A percentile compares a stretch with the other conserved stretches of the same genome.
These are phyloP conservation scores for Neodiprion fabricii DNA, from an alignment of 1,140 invertebrate genomes.

Conservation along the genomic window DNA sequence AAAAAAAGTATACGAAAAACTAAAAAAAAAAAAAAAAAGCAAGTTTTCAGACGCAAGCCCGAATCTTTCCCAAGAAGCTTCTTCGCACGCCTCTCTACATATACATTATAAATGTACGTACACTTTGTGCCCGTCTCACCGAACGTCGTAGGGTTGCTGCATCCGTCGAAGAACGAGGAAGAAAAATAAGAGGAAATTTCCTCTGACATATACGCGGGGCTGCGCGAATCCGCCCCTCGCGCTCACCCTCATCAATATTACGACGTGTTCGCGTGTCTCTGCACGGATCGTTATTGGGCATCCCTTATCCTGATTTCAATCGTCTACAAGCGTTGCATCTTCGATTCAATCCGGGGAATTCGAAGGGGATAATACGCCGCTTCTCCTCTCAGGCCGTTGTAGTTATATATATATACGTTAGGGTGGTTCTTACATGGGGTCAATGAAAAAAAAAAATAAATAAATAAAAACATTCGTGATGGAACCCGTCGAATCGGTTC, in stretches of 20 bases:
- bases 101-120: not conserved
- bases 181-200: not conserved
- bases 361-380: no score
- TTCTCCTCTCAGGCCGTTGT: no score
- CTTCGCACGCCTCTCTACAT: not conserved
- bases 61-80: not conserved
- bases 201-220: not conserved
- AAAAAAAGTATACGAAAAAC: not conserved
- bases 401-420: no score
- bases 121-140: not conserved
- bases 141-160: no score
- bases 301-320: not conserved
- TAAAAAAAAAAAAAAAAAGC: no score
- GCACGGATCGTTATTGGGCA: not conserved
- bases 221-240: not conserved
- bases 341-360: no score
- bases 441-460: not conserved
- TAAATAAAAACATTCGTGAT: no score
- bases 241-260: no score
- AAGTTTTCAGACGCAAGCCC: conserved; percentile 2
- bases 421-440: no score
- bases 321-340: not conserved
- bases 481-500: no score
- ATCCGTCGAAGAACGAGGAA: not conserved
- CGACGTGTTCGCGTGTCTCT: no score